phyloP scores from a whole-genome alignment of 2,888 invertebrate species.

The Hydraecia micacea region DNA sequence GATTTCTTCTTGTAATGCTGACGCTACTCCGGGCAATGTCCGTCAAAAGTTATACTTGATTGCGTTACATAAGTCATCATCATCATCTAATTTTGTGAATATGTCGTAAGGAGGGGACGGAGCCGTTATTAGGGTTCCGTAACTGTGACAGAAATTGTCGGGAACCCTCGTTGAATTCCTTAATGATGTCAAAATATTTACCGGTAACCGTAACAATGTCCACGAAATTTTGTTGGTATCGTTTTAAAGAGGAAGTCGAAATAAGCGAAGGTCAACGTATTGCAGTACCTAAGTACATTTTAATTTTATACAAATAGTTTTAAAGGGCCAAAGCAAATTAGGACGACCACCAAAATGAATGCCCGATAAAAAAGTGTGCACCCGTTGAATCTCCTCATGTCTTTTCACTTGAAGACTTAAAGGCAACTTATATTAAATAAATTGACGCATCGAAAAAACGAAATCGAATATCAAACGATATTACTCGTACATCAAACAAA shows the following conservation, averaged over 20 bases:
- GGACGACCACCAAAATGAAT: neutral
- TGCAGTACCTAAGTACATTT: neutral
- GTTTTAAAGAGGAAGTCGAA: constrained; percentile 24
- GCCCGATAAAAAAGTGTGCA: neutral
- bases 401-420: constrained; percentile 15
- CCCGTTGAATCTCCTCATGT: neutral
- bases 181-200: constrained; percentile 60
- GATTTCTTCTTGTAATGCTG: constrained; percentile 61
- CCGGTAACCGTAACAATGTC: constrained; percentile 30
- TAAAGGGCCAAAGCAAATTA: neutral
- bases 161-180: constrained; percentile 46
- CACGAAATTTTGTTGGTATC: constrained; percentile 30
- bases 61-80: constrained; percentile 88
- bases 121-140: constrained; percentile 75
- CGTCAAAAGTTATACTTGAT: constrained; percentile 87
- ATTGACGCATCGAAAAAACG: constrained; percentile 40
- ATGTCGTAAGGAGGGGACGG: constrained; percentile 75
- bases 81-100: constrained; percentile 85
- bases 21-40: constrained; percentile 74
- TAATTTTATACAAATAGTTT: neutral
- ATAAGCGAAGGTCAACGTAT: constrained; percentile 7
- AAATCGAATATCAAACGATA: constrained; percentile 50
- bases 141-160: constrained; percentile 65
- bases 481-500: constrained; percentile 52
- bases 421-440: constrained; percentile 47